Percentiles rank a stretch among this genome's conserved stretches.
These are phyloP conservation scores for Ornithoptera priamus DNA, from an alignment of 2,888 invertebrate genomes.

Conservation along the genomic window DNA sequence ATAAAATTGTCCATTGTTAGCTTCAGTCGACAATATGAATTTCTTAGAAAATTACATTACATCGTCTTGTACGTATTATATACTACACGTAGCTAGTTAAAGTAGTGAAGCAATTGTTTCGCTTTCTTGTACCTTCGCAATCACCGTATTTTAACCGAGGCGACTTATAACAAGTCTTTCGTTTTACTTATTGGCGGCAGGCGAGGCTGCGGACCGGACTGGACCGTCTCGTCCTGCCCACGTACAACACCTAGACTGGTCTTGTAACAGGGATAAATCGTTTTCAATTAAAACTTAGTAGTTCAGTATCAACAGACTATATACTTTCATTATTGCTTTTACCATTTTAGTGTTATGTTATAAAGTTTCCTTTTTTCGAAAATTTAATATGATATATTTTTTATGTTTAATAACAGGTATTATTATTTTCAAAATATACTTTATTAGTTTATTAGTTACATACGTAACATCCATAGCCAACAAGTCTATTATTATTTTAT, in stretches of 20 bases:
- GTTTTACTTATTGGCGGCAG: constrained; percentile 48
- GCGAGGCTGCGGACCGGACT: constrained; percentile 41
- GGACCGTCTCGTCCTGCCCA: constrained; percentile 42
- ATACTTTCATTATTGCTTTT: too few species aligned
- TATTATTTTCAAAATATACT: too few species aligned
- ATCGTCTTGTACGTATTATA: neutral
- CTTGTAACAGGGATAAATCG: constrained; percentile 36
- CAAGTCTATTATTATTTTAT: too few species aligned
- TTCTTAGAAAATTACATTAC: neutral
- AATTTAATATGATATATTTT: too few species aligned
- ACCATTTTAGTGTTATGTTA: too few species aligned
- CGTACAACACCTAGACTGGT: constrained; percentile 36
- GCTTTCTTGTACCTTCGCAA: constrained; percentile 25
- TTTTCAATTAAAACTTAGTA: constrained; percentile 32
- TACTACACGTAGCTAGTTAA: constrained; percentile 2
- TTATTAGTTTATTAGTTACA: too few species aligned
- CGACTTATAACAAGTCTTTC: constrained; percentile 43
- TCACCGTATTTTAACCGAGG: constrained; percentile 32
- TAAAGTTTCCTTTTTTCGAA: too few species aligned
- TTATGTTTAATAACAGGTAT: too few species aligned
- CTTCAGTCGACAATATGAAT: constrained; percentile 1
- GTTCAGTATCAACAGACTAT: too few species aligned
- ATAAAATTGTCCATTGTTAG: constrained; percentile 1
- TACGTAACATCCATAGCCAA: too few species aligned
- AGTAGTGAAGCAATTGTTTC: constrained; percentile 19